Evolutionary conservation across 2,888 invertebrate genomes (phyloP).

Genomic region (Xanthorhoe spadicearia): DNA sequence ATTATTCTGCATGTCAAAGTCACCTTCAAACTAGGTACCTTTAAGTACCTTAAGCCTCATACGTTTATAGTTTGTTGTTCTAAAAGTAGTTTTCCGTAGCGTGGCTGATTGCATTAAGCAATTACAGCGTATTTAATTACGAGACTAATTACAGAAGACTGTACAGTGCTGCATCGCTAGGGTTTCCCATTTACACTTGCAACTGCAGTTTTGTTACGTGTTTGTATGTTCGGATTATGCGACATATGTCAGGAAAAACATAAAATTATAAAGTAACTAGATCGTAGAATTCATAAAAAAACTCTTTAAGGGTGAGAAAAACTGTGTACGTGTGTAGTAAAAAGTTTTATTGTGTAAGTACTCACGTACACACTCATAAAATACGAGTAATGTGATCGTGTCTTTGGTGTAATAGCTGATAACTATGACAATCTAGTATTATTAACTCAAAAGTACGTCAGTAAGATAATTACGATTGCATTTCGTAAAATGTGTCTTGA

Average conservation of each 20-base stretch:
- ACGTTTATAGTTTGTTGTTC: neutral
- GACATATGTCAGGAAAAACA: neutral
- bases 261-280: neutral
- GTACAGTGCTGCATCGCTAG: constrained; percentile 62
- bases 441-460: too few species aligned
- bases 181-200: constrained; percentile 83
- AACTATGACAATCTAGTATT: too few species aligned
- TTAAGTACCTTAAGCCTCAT: neutral
- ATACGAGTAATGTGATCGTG: too few species aligned
- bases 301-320: too few species aligned
- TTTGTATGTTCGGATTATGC: constrained; percentile 33
- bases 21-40: neutral
- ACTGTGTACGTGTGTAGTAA: too few species aligned
- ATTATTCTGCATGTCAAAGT: neutral
- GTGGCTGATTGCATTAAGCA: constrained; percentile 77
- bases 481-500: too few species aligned
- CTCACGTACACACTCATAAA: too few species aligned
- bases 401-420: too few species aligned
- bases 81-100: constrained; percentile 30
- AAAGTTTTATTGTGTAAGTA: too few species aligned
- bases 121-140: constrained; percentile 82
- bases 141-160: constrained; percentile 78
- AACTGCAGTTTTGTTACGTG: constrained; percentile 61
- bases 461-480: too few species aligned
- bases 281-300: too few species aligned